phyloP scores from a whole-genome alignment of 1,140 invertebrate species.

The Lethrus apterus region DNA sequence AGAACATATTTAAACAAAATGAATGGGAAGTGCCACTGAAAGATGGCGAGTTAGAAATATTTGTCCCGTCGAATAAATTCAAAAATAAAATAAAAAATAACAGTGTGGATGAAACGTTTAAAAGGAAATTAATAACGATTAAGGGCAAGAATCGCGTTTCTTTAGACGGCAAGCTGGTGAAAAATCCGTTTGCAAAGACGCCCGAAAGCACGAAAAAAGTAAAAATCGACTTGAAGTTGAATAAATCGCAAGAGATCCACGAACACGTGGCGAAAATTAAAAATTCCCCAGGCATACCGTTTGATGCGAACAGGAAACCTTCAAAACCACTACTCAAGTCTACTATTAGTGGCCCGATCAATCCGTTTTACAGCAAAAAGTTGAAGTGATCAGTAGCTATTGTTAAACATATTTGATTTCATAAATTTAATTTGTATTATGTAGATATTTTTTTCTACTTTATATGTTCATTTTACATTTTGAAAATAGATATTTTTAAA shows the following conservation, averaged over 20 bases:
- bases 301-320: constrained; percentile 59
- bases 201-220: constrained; percentile 44
- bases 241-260: constrained; percentile 56
- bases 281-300: constrained; percentile 64
- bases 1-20: constrained; percentile 5
- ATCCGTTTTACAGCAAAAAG: constrained; percentile 64
- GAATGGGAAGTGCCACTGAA: constrained; percentile 36
- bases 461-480: no score
- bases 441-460: no score
- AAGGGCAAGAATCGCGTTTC: constrained; percentile 1
- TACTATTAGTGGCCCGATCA: constrained; percentile 59
- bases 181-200: constrained; percentile 20
- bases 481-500: no score
- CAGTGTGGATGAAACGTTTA: no score
- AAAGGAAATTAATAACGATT: no score
- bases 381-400: no score
- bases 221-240: constrained; percentile 58
- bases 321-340: constrained; percentile 61
- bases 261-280: constrained; percentile 62
- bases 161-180: constrained; percentile 15
- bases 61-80: constrained; percentile 40
- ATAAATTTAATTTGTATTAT: no score
- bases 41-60: constrained; percentile 41
- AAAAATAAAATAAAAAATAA: no score
- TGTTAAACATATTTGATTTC: no score